Conservation (phyloP, 2,113 vertebrate species). For the Egretta garzetta region DNA sequence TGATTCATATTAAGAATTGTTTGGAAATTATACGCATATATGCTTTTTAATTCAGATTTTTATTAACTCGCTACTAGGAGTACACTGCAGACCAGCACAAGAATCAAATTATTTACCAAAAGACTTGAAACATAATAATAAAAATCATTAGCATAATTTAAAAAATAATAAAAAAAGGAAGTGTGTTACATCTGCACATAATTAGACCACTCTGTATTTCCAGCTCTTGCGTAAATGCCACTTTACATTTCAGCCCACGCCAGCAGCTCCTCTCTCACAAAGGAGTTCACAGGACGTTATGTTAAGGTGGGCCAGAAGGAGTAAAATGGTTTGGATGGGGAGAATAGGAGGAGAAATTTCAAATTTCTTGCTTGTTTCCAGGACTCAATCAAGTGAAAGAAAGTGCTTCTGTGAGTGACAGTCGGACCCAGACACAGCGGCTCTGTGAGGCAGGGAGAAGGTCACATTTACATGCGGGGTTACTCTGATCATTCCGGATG, state of each 20-base stretch:
- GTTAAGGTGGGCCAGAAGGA: background rate
- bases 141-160: background rate
- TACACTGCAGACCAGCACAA: background rate
- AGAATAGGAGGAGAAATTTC: background rate
- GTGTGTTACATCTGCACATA: background rate
- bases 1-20: background rate
- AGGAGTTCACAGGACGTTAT: background rate
- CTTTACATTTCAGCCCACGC: background rate
- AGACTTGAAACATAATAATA: background rate
- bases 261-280: background rate
- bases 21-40: background rate
- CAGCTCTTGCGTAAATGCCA: background rate
- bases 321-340: background rate
- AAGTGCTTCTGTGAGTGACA: conserved; percentile 57
- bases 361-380: conserved; percentile 37
- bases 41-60: conserved; percentile 1
- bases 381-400: conserved; percentile 30
- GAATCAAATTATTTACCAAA: background rate
- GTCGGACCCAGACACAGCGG: conserved; percentile 16
- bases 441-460: conserved; percentile 63
- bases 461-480: conserved; percentile 67
- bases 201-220: background rate
- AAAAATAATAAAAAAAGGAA: background rate
- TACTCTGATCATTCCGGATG: conserved; percentile 63
- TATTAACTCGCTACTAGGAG: background rate